These are phyloP conservation scores for Balaeniceps rex DNA, from an alignment of 2,113 vertebrate species.

Conservation along the genomic window DNA sequence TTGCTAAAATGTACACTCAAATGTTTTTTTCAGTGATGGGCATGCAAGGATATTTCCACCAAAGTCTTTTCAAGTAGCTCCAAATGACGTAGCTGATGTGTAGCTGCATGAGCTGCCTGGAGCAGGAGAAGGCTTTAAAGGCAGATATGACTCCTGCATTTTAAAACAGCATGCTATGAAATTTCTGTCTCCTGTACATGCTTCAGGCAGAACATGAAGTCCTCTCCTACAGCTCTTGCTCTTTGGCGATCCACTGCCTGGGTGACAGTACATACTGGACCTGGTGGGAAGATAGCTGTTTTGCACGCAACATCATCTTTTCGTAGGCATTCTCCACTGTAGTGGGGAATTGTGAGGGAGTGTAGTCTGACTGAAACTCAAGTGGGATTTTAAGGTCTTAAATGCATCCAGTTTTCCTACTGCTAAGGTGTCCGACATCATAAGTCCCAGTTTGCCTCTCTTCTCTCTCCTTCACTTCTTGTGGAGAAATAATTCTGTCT, in stretches of 20 bases:
- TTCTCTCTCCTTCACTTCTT: background rate
- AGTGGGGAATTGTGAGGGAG: background rate
- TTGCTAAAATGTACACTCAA: background rate
- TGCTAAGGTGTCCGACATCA: accelerated
- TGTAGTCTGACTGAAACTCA: background rate
- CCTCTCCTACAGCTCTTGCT: background rate
- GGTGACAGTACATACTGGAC: background rate
- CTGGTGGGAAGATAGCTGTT: background rate
- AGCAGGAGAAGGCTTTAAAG: background rate
- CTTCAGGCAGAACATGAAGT: background rate
- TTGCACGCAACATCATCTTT: background rate
- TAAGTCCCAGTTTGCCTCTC: background rate
- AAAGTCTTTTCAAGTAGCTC: background rate
- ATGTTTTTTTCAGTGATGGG: background rate
- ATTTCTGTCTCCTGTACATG: background rate
- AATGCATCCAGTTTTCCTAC: background rate
- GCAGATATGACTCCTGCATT: background rate
- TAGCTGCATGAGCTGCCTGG: background rate
- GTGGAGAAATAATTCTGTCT: background rate
- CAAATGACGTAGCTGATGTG: background rate
- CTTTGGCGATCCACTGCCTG: background rate
- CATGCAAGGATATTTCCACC: background rate
- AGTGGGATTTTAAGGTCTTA: background rate
- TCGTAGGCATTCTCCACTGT: background rate
- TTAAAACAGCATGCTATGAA: background rate